A percentile compares a stretch with the other conserved stretches of the same genome.
Conservation (phyloP, 2,888 invertebrate genomes). For the Tipula unca region DNA sequence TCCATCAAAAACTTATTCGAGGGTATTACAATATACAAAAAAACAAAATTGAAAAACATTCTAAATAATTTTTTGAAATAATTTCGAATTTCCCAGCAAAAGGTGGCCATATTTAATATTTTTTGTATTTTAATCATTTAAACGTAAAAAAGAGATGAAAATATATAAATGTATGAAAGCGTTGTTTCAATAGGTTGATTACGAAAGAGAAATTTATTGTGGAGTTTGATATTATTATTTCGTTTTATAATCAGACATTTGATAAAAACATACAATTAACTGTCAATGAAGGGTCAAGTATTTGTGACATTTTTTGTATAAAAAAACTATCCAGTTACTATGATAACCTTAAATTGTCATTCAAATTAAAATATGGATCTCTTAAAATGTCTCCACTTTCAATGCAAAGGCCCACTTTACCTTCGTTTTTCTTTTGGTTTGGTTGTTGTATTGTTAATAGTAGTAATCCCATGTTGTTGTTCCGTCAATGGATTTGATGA, state of each 20-base stretch:
- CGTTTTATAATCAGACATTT: background rate
- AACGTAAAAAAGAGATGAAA: background rate
- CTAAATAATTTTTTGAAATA: background rate
- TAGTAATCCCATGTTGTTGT: conserved; percentile 15
- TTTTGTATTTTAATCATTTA: background rate
- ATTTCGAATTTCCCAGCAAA: background rate
- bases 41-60: no score
- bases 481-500: conserved; percentile 17
- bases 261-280: background rate
- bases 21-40: no score
- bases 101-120: background rate
- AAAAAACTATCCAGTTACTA: background rate
- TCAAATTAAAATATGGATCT: background rate
- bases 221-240: background rate
- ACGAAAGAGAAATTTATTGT: background rate
- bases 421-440: conserved; percentile 14
- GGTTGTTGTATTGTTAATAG: background rate
- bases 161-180: background rate
- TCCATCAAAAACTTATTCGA: background rate
- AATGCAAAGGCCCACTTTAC: background rate
- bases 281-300: background rate
- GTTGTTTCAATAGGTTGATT: background rate
- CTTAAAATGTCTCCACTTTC: background rate
- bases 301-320: background rate
- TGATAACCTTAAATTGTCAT: conserved; percentile 15